phyloP scores from a whole-genome alignment of 2,797 vertebrate species.

The Spondyliosoma cantharus region DNA sequence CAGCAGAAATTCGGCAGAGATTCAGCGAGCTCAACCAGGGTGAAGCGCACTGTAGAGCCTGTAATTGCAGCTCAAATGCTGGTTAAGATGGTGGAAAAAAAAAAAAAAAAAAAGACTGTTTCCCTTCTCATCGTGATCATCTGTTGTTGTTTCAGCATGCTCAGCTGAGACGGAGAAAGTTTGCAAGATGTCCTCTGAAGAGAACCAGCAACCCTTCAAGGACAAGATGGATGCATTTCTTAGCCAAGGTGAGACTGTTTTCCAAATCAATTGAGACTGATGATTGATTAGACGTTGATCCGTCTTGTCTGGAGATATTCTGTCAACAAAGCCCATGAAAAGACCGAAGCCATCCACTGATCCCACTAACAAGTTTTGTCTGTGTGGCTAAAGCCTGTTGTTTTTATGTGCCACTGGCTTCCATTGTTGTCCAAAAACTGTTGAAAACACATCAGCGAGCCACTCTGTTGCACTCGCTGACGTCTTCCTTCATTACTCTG shows the following conservation, averaged over 20 bases:
- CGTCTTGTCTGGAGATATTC: not conserved
- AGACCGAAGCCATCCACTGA: constrained; percentile 1
- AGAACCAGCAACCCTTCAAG: constrained; percentile 95
- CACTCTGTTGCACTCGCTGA: not conserved
- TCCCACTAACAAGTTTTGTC: not conserved
- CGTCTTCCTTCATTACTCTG: not conserved
- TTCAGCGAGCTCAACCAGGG: constrained; percentile 31
- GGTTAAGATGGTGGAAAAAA: constrained; percentile 39
- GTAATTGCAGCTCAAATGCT: constrained; percentile 38
- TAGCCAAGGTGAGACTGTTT: constrained; percentile 86
- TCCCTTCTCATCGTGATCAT: constrained; percentile 16
- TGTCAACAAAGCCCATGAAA: constrained; percentile 8
- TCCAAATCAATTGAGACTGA: not conserved
- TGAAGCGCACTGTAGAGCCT: constrained; percentile 28
- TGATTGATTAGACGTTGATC: not conserved
- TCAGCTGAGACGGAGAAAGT: constrained; percentile 92
- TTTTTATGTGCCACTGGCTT: not conserved
- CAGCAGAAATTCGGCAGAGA: constrained; percentile 61
- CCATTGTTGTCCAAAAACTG: constrained; percentile 1
- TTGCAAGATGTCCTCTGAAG: constrained; percentile 90
- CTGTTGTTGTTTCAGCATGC: constrained; percentile 85
- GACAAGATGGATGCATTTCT: constrained; percentile 94
- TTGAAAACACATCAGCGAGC: not conserved
- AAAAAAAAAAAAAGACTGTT: constrained; percentile 6
- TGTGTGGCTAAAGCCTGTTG: not conserved